Evolutionary conservation across 2,113 vertebrate species (phyloP).

Genomic region (Antigone vipio): DNA sequence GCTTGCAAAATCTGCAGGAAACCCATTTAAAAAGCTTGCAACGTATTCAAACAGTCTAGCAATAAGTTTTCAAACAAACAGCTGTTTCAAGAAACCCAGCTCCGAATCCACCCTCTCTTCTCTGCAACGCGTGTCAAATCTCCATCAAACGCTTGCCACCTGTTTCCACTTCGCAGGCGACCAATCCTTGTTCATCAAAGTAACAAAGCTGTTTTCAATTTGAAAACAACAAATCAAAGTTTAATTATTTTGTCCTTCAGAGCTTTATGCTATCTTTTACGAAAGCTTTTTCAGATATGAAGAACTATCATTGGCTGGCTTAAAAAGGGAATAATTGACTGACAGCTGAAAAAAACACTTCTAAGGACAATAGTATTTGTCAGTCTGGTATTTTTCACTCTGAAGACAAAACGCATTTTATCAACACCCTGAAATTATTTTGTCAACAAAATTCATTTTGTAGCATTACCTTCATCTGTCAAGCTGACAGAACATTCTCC

Average conservation of each 20-base stretch:
- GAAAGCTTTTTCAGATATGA: not conserved
- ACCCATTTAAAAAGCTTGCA: not conserved
- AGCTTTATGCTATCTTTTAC: not conserved
- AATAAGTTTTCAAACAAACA: not conserved
- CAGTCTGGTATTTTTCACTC: conserved; percentile 13
- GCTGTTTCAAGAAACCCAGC: conserved; percentile 1
- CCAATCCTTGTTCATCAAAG: conserved; percentile 19
- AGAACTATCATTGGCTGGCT: not conserved
- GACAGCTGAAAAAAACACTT: conserved; percentile 6
- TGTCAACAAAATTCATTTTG: conserved; percentile 42
- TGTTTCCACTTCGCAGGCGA: not conserved
- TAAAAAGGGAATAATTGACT: not conserved
- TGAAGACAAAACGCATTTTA: conserved; percentile 29
- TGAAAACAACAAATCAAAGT: conserved; percentile 53
- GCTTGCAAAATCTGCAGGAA: not conserved
- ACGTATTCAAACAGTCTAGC: not conserved
- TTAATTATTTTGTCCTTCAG: conserved; percentile 56
- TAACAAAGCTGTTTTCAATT: conserved; percentile 24
- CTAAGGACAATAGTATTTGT: not conserved
- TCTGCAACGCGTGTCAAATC: not conserved
- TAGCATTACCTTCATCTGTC: conserved; percentile 19
- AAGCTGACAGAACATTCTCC: conserved; percentile 11
- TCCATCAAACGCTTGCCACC: not conserved
- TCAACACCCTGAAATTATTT: conserved; percentile 42
- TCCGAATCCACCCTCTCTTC: not conserved